Base-by-base conservation (phyloP, 2,797 vertebrate species). In the Vireo griseus region DNA sequence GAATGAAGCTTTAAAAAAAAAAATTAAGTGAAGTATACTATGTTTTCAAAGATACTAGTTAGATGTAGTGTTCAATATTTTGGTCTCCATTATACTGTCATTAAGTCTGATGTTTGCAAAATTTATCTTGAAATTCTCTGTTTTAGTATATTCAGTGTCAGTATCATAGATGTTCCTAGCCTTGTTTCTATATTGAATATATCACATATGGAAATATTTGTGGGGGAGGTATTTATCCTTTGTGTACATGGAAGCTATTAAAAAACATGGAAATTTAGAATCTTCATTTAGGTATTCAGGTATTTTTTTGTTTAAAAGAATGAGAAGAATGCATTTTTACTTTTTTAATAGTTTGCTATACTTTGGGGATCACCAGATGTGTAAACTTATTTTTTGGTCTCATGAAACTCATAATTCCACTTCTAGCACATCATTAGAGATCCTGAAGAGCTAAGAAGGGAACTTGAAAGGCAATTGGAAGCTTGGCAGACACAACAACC, bases 401-500 rank as follows among this genome's bases (percentile, higher is more conserved):
- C 48, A n/a, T 90, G 54, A 86, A 88, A 94, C 8, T 76, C 29
- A 0, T 90, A 79, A 68, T 28, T 92, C 1, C 15, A 9, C 40
- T 94, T 73, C 51, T 96, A 99, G 98, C 98, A 92, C 39, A 73
- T 96, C 31, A 17, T 98, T 85, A 98, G 97, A 77, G 98, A 99
- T 95, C 98, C 98, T 7, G 98, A 97, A 74, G 98, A 99, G 80
- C 96, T 99, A 24, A 98, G 99, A 93, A 98, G 96, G 91, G 98
- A 99, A 96, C 98, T 99, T 97, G 99, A 99, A 98, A 98, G 97
- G 82, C 99, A 99, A 58, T 83, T 99, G 96, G 98, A 99, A 94
- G 97, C 96, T 19, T 99, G 99, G 99, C 98, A 99, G 75, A 97
- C 96, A 83, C 98, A 98, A 76, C 95, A 98, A 44, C 91, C 97